Evolutionary conservation across 2,797 vertebrate species (phyloP), one percentile per base, ranked within the genome.

Genomic region (Liparis tanakae): DNA sequence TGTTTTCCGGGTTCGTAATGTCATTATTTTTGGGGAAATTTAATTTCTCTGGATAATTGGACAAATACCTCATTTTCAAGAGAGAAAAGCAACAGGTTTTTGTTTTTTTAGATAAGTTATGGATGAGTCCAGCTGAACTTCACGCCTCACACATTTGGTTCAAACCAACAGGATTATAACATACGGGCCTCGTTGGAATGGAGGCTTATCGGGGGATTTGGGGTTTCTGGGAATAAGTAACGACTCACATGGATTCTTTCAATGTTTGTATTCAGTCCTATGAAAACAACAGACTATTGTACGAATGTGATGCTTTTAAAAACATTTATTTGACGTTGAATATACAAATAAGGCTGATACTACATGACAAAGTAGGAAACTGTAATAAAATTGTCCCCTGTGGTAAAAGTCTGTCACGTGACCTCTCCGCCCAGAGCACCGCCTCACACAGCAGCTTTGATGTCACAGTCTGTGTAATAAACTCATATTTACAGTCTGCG

Each of bases 1-100:
- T 1, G 9, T 20, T 20, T 69, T 58, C 25, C 34, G 5, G 50
- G 1, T 59, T 65, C 3, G 60, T 62, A 58, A 39, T 46, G 14
- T 75, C 36, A 58, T 70, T 70, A 70, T 77, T 30, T 59, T 17
- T 14, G 10, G 37, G 50, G 25, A 30, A 69, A 54, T 14, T 62
- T 17, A 13, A 2, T 64, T 33, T 67, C 5, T 12, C 43, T 14
- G 6, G 22, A 66, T 48, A 34, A 55, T 55, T 7, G 34, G 13
- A 53, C 13, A 46, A 51, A 57, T 44, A 14, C 5, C 33, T 56
- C 1, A 44, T 67, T 46, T 44, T 44, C 22, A 34, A 18, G 0
- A 50, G 43, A 39, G 25, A 30, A 30, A 33, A 64, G 37, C 15
- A 48, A 12, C 33, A 34, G 12, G 33, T 64, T 58, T 6, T 66